Conservation (phyloP, 2,113 vertebrate species). For the Nibea albiflora region DNA sequence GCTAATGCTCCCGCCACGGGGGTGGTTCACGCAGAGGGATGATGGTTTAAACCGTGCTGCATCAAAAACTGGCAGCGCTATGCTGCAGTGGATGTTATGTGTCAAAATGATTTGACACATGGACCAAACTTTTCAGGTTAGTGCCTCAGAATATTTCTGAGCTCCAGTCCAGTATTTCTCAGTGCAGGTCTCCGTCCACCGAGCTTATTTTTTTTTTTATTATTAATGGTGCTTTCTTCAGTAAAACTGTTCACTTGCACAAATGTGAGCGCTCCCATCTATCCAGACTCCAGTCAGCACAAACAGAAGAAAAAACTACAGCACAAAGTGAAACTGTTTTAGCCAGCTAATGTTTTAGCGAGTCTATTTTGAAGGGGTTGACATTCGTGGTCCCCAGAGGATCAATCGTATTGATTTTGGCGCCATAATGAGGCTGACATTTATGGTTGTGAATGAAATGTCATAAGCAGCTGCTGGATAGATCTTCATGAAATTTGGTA, state of each 20-base stretch:
- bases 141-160: neutral
- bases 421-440: neutral
- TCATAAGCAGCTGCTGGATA: neutral
- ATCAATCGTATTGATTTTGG: neutral
- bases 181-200: neutral
- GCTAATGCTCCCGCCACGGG: slow-evolving; percentile 1
- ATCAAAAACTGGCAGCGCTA: slow-evolving; percentile 14
- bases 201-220: neutral
- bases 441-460: neutral
- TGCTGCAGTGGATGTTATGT: slow-evolving; percentile 4
- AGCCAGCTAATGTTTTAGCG: neutral
- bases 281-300: neutral
- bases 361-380: neutral
- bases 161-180: neutral
- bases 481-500: neutral
- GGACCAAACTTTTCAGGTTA: neutral
- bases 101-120: slow-evolving; percentile 22
- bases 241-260: neutral
- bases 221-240: neutral
- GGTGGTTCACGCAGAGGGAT: slow-evolving; percentile 13
- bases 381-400: neutral
- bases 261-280: neutral
- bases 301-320: neutral
- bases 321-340: neutral
- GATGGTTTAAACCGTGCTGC: slow-evolving; percentile 37